Evolutionary conservation across 2,797 vertebrate genomes (phyloP).

Genomic region (Petrocephalus schoutedeni): DNA sequence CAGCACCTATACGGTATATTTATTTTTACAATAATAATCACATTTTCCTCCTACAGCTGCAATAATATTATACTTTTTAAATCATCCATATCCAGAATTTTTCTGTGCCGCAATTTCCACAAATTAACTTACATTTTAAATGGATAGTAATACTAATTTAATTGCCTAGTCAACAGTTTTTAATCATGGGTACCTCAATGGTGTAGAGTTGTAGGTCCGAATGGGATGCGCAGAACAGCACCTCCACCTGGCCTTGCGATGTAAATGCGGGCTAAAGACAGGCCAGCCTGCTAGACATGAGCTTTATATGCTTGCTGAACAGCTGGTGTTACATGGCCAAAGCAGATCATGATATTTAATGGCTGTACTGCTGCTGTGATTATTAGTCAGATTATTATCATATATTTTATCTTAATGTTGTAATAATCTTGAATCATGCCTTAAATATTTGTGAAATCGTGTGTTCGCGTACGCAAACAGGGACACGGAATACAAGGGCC

Average conservation of each 20-base stretch:
- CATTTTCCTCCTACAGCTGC: background rate
- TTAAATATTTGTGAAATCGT: background rate
- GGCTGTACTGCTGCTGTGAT: background rate
- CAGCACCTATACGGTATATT: too few species aligned
- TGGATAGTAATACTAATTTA: background rate
- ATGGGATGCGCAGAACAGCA: background rate
- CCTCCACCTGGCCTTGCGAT: background rate
- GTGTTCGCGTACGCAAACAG: slow-evolving; percentile 47
- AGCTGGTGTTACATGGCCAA: background rate
- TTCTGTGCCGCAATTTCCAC: background rate
- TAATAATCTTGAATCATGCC: background rate
- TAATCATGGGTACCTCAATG: background rate
- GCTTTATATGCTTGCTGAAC: background rate
- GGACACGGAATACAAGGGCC: slow-evolving; percentile 93
- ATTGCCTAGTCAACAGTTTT: background rate
- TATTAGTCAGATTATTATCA: background rate
- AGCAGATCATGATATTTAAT: background rate
- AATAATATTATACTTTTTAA: background rate
- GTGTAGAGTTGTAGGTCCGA: background rate
- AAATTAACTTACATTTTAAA: background rate
- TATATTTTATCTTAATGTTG: background rate
- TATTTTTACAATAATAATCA: background rate
- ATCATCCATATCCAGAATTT: background rate
- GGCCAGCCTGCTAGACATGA: background rate
- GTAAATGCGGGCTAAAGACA: background rate